These are phyloP conservation scores for Temnothorax curvispinosus DNA, from an alignment of 1,140 invertebrate species.

Conservation along the genomic window DNA sequence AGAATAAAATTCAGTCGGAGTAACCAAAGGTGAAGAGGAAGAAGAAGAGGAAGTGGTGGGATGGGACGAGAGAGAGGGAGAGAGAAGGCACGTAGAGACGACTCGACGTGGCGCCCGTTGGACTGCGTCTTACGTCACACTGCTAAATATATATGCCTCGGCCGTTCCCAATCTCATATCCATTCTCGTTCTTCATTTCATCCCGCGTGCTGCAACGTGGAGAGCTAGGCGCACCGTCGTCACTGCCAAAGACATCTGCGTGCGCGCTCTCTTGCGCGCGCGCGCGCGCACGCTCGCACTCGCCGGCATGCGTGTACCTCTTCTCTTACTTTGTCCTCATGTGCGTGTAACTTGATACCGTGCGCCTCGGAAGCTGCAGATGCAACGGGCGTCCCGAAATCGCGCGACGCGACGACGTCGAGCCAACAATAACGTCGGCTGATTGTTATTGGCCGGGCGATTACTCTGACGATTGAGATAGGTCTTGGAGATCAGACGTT, in stretches of 20 bases:
- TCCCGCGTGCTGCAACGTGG: conserved; percentile 48
- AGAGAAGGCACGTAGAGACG: conserved; percentile 57
- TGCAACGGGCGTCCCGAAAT: conserved; percentile 46
- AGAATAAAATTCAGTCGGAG: background rate
- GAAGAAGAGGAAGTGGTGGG: conserved; percentile 18
- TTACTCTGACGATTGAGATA: conserved; percentile 13
- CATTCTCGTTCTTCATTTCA: conserved; percentile 72
- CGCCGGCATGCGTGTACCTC: conserved; percentile 14
- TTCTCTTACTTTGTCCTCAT: conserved; percentile 42
- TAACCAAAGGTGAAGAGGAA: conserved; percentile 23
- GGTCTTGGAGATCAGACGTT: background rate
- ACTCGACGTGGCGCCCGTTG: conserved; percentile 70
- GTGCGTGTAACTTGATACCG: conserved; percentile 52
- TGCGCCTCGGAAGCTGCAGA: conserved; percentile 20
- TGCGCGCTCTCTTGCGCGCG: conserved; percentile 7
- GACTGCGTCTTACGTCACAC: conserved; percentile 72
- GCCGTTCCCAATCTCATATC: conserved; percentile 74
- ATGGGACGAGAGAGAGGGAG: background rate
- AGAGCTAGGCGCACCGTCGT: conserved; percentile 46
- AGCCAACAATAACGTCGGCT: conserved; percentile 47
- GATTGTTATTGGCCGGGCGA: conserved; percentile 37
- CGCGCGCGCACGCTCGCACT: conserved; percentile 18
- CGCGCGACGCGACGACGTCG: conserved; percentile 23
- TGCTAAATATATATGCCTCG: conserved; percentile 75
- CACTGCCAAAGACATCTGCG: conserved; percentile 65